These are phyloP conservation scores for Megaceryle maxima DNA, from an alignment of 2,113 vertebrate species.

Conservation along the genomic window DNA sequence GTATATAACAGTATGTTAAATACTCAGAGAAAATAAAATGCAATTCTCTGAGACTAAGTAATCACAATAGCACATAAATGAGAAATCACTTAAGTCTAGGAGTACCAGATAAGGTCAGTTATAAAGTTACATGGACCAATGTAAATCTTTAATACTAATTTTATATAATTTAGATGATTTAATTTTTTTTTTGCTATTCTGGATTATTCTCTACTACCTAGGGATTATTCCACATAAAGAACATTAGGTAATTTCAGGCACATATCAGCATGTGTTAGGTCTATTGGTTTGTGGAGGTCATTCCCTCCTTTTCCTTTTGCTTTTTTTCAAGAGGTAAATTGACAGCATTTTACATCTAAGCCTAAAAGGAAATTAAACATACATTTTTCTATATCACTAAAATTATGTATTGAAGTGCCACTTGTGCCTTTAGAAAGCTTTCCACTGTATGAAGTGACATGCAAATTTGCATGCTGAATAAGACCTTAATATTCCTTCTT, in stretches of 20 bases:
- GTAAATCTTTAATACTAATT: neutral
- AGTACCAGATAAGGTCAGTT: neutral
- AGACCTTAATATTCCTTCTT: neutral
- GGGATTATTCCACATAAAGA: neutral
- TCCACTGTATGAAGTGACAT: neutral
- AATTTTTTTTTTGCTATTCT: neutral
- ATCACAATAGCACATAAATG: neutral
- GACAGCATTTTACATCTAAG: neutral
- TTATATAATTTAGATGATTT: neutral
- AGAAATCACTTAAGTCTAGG: neutral
- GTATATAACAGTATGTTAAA: neutral
- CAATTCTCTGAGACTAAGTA: neutral
- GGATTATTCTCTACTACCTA: neutral
- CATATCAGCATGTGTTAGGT: neutral
- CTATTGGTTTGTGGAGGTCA: neutral
- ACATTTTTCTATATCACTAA: neutral
- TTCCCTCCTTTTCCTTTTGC: neutral
- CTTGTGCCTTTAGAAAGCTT: neutral
- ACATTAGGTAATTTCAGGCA: neutral
- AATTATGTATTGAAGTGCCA: neutral
- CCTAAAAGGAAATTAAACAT: neutral
- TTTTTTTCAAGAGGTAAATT: neutral
- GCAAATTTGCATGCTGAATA: neutral
- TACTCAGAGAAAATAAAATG: neutral
- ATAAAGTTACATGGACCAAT: neutral